phyloP scores from a whole-genome alignment of 2,888 invertebrate species.

The Cantharis nigra region DNA sequence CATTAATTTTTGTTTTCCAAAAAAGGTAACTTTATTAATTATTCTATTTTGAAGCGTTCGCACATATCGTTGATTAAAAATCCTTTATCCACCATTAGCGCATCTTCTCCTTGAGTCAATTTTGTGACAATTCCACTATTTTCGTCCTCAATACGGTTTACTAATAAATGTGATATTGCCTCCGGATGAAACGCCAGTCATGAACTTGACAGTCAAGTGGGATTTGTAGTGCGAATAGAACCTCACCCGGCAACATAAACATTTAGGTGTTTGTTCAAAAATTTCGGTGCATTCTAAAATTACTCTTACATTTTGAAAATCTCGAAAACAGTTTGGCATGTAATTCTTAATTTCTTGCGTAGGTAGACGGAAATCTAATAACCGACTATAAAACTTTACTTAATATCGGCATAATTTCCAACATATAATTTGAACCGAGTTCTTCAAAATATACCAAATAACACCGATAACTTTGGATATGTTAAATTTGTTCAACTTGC shows the following conservation, averaged over 20 bases:
- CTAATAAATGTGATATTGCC: constrained; percentile 12
- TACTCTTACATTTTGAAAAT: neutral
- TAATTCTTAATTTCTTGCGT: neutral
- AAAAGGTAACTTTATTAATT: too few species aligned
- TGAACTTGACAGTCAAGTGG: constrained; percentile 12
- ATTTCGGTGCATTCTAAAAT: constrained; percentile 3
- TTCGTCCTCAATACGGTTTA: too few species aligned
- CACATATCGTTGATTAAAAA: too few species aligned
- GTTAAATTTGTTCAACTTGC: constrained; percentile 1
- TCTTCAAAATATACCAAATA: neutral
- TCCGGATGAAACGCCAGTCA: constrained; percentile 17
- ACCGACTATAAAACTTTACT: neutral
- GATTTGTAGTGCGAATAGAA: constrained; percentile 20
- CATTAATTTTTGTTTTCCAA: too few species aligned
- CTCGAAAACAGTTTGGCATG: constrained; percentile 3
- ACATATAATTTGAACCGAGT: neutral
- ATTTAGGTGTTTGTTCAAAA: neutral
- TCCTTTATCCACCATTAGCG: too few species aligned
- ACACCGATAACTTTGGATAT: neutral
- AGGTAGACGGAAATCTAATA: neutral
- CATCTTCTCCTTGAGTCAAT: too few species aligned
- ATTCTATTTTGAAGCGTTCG: too few species aligned
- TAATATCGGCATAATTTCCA: neutral
- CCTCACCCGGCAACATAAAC: neutral
- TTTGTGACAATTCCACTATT: too few species aligned